Percentiles rank a stretch among this genome's conserved stretches.
These are phyloP conservation scores for Nymphalis c-album DNA, from an alignment of 2,888 invertebrate species.

Conservation along the genomic window DNA sequence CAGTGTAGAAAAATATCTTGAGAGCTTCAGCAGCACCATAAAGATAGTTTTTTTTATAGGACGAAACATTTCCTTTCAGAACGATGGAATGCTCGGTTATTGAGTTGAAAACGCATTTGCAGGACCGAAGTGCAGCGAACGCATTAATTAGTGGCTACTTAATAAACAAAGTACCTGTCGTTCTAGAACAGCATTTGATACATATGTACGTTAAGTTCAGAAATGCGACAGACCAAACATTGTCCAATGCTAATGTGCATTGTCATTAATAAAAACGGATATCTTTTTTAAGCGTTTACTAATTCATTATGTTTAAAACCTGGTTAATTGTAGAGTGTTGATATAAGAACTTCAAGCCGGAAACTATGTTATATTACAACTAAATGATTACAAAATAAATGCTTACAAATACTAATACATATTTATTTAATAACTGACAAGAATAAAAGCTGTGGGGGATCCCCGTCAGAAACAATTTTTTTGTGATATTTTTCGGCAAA, in stretches of 20 bases:
- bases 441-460: too few species aligned
- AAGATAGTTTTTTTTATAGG: not conserved
- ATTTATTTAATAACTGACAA: too few species aligned
- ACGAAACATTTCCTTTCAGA: constrained; percentile 33
- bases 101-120: constrained; percentile 25
- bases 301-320: not conserved
- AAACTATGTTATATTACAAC: too few species aligned
- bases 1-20: too few species aligned
- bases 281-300: not conserved
- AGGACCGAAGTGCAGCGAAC: constrained; percentile 34
- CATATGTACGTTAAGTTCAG: constrained; percentile 8
- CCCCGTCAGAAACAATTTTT: too few species aligned
- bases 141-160: constrained; percentile 41
- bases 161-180: constrained; percentile 47
- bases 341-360: too few species aligned
- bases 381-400: too few species aligned
- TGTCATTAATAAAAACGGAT: not conserved
- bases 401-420: too few species aligned
- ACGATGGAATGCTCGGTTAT: constrained; percentile 41
- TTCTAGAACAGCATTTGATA: constrained; percentile 22
- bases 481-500: too few species aligned
- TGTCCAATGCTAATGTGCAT: not conserved
- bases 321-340: too few species aligned
- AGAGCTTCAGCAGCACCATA: too few species aligned
- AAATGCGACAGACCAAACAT: not conserved